Base-by-base conservation (phyloP, 2,113 vertebrate genomes). In the Prionailurus viverrinus region DNA sequence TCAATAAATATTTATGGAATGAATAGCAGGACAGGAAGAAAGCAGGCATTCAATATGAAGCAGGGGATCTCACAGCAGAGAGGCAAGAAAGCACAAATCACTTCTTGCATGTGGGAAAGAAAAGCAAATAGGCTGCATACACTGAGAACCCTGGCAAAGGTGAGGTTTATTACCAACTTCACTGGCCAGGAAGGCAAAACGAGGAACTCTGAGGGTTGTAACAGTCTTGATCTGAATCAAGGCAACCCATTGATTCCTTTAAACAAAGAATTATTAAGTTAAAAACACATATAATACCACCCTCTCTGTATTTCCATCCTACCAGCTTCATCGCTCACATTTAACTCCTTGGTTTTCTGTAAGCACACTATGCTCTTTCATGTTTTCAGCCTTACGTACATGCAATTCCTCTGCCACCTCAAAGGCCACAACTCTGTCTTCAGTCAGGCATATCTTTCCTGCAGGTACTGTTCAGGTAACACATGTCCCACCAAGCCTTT, bases 1-100 rank as follows among this genome's bases (percentile, higher is more conserved):
- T 82, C 78, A 89, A 68, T 85, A 95, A 96, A 83, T 95, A 93
- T 68, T 89, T 82, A 87, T 39, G 33, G 87, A 90, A 87, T 41
- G 23, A 91, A 3, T 61, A 91, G 71, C 53, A 81, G 29, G 33
- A 73, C 14, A 94, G 68, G 31, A 83, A 91, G 18, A 86, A 73
- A 61, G 55, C 36, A 53, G 25, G 78, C 82, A 93, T 86, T 95
- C 55, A 58, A 0, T 73, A 65, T 68, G 76, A 95, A 91, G 73
- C 25, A 68, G 63, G 2, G 45, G 18, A 25, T 65, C 93, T 96
- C 79, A 93, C 51, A 81, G 74, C 25, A 69, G 51, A 80, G 61
- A 74, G 41, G 91, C 39, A 69, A 87, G 33, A 85, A 91, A 94
- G 66, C 15, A 86, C 71, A 96, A 68, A 84, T 55, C 63, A 90